A percentile compares a stretch with the other conserved stretches of the same genome.
phyloP scores from a whole-genome alignment of 2,113 vertebrate genomes.

The Paedocypris sp. region DNA sequence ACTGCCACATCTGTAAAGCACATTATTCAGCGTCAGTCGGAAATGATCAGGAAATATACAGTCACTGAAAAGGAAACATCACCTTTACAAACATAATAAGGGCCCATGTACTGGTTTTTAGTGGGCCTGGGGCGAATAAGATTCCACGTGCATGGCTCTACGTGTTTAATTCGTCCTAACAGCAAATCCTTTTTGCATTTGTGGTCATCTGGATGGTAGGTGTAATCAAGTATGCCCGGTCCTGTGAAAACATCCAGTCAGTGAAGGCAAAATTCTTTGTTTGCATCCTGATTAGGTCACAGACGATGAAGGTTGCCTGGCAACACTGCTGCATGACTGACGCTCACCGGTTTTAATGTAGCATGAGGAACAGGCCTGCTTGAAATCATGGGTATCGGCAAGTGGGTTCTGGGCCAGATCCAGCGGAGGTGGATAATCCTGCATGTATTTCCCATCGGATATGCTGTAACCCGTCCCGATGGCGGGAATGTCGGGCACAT shows the following conservation, averaged over 20 bases:
- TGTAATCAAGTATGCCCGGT: constrained; percentile 74
- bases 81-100: constrained; percentile 99
- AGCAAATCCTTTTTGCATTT: constrained; percentile 96
- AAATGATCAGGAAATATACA: neutral
- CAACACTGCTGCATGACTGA: neutral
- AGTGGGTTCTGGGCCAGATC: constrained; percentile 71
- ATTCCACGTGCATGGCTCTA: constrained; percentile 78
- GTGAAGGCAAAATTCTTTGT: neutral
- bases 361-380: constrained; percentile 82
- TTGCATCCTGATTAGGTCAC: neutral
- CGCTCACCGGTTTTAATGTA: constrained; percentile 81
- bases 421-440: constrained; percentile 40
- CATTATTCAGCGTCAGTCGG: neutral
- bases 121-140: constrained; percentile 89
- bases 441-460: constrained; percentile 38
- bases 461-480: constrained; percentile 66
- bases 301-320: neutral
- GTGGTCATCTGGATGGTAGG: constrained; percentile 74
- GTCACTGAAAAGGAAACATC: neutral
- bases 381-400: constrained; percentile 85
- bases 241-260: constrained; percentile 50
- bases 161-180: constrained; percentile 78
- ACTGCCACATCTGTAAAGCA: constrained; percentile 74
- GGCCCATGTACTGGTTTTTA: constrained; percentile 92
- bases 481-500: constrained; percentile 51